Percentiles rank a stretch among this genome's conserved stretches.
Conservation (phyloP, 2,888 invertebrate genomes). For the Lissonota sp. region DNA sequence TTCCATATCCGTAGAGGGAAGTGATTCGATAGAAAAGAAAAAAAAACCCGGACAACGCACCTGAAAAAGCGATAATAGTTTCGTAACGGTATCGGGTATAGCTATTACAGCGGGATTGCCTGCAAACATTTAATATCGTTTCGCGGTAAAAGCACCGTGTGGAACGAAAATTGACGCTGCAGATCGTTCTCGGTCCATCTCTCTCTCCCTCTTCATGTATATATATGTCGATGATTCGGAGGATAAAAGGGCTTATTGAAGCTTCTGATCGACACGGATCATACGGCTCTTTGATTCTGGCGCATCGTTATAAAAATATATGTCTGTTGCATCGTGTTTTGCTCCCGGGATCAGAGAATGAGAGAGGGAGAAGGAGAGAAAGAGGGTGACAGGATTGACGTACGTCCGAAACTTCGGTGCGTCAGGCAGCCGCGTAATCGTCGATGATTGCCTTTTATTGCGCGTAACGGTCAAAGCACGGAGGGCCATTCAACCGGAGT, state of each 20-base stretch:
- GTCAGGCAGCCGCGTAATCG: conserved; percentile 75
- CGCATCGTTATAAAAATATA: not conserved
- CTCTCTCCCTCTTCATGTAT: conserved; percentile 11
- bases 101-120: conserved; percentile 79
- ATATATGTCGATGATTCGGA: too few relatives aligned
- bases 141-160: conserved; percentile 73
- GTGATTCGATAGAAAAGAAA: conserved; percentile 9
- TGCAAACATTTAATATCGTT: conserved; percentile 81
- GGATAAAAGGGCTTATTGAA: too few relatives aligned
- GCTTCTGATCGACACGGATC: too few relatives aligned
- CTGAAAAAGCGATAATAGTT: conserved; percentile 73
- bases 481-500: conserved; percentile 77
- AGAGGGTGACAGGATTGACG: conserved; percentile 73
- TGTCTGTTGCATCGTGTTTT: conserved; percentile 5
- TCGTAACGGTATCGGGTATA: conserved; percentile 74
- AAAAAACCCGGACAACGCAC: conserved; percentile 52
- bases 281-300: too few relatives aligned
- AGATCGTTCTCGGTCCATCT: conserved; percentile 55
- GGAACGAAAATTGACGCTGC: conserved; percentile 79
- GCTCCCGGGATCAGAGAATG: conserved; percentile 10
- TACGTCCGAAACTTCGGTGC: conserved; percentile 70
- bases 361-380: conserved; percentile 6
- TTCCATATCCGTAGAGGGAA: not conserved
- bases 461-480: conserved; percentile 79
- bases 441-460: conserved; percentile 82